These are phyloP conservation scores for Phocides pigmalion DNA, from an alignment of 1,140 invertebrate genomes.

Conservation along the genomic window DNA sequence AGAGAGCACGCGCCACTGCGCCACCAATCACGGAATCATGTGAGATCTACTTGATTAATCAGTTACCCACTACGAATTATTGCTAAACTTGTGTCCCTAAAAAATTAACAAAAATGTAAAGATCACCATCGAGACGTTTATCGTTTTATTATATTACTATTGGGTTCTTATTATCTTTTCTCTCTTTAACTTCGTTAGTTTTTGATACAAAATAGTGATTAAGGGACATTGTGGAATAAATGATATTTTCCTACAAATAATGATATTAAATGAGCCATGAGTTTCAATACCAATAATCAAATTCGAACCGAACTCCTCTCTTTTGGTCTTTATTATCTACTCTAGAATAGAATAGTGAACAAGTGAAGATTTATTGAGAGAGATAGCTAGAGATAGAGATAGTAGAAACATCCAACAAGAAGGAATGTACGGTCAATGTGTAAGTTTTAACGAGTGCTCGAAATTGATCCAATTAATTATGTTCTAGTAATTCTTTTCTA, in stretches of 20 bases:
- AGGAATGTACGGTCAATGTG: constrained; percentile 80
- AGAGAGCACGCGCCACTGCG: constrained; percentile 45
- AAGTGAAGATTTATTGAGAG: constrained; percentile 66
- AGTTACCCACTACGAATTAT: constrained; percentile 68
- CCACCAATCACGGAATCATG: constrained; percentile 31
- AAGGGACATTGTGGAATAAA: constrained; percentile 35
- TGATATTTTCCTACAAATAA: constrained; percentile 3
- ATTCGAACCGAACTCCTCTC: constrained; percentile 71
- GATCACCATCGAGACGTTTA: constrained; percentile 35
- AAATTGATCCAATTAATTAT: constrained; percentile 81
- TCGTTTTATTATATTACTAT: background rate
- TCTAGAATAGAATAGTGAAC: constrained; percentile 73
- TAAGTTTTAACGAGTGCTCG: constrained; percentile 82
- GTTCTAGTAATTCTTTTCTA: constrained; percentile 81
- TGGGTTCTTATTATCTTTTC: background rate
- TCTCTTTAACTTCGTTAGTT: background rate
- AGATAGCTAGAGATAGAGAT: constrained; percentile 45
- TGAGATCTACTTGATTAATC: constrained; percentile 51
- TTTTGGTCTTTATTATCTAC: constrained; percentile 78
- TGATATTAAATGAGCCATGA: constrained; percentile 38
- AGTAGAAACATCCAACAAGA: constrained; percentile 74
- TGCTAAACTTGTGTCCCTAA: constrained; percentile 67
- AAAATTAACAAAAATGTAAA: constrained; percentile 44
- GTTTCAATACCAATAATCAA: constrained; percentile 48
- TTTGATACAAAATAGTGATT: constrained; percentile 22